Percentiles rank a stretch among this genome's conserved stretches.
These are phyloP conservation scores for Pandemis heparana DNA, from an alignment of 2,888 invertebrate species.

Conservation along the genomic window DNA sequence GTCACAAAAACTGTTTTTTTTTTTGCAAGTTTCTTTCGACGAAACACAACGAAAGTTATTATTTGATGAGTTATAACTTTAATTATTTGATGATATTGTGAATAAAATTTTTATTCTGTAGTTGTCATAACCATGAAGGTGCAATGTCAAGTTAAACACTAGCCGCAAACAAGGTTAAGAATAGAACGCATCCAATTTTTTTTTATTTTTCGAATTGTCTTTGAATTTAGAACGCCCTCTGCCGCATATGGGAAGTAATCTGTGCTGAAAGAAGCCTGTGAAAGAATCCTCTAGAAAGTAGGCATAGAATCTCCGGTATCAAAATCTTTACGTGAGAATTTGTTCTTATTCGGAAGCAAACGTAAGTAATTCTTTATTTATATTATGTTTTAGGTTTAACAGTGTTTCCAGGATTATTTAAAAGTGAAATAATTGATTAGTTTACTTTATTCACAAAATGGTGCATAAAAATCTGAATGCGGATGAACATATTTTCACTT, in stretches of 20 bases:
- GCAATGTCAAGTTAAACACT: conserved; percentile 37
- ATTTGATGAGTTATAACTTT: neutral
- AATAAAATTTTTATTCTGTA: neutral
- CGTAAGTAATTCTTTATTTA: conserved; percentile 73
- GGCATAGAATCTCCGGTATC: conserved; percentile 84
- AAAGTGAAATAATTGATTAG: conserved; percentile 52
- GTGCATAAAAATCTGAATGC: conserved; percentile 57
- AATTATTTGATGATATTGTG: neutral
- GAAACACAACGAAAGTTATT: no score
- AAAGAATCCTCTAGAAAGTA: conserved; percentile 85
- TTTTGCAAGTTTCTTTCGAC: neutral
- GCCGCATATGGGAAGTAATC: conserved; percentile 63
- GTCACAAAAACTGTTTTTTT: neutral
- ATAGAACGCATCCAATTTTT: conserved; percentile 49
- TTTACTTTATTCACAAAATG: conserved; percentile 58
- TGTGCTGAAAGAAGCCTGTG: conserved; percentile 83
- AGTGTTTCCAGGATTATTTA: conserved; percentile 46
- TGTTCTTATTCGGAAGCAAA: conserved; percentile 78
- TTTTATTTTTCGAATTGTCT: conserved; percentile 65
- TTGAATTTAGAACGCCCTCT: conserved; percentile 83
- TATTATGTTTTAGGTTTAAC: conserved; percentile 49
- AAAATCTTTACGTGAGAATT: conserved; percentile 85
- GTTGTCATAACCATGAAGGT: neutral
- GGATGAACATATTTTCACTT: conserved; percentile 58
- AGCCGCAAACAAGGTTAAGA: conserved; percentile 51